phyloP scores from a whole-genome alignment of 30 jellyfish, hydroid and myxozoan species.

The Hydra vulgaris region DNA sequence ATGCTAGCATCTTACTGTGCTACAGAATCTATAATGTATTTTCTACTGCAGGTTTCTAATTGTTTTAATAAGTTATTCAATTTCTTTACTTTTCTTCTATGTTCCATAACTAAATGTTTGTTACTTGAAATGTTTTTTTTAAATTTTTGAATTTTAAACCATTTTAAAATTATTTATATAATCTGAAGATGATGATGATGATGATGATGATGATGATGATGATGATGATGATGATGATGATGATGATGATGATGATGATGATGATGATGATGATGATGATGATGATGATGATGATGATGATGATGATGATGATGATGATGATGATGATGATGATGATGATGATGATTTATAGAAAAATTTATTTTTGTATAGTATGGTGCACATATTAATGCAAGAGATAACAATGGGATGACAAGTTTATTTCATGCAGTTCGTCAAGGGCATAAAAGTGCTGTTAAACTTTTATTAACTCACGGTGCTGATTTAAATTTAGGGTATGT shows the following conservation, averaged over 20 bases:
- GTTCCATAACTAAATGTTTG: no score
- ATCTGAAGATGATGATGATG: background rate
- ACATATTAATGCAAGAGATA: slow-evolving; percentile 57
- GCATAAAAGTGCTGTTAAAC: slow-evolving; percentile 80
- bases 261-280: no score
- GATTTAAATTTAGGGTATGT: slow-evolving; percentile 76
- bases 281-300: no score
- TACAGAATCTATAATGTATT: slow-evolving; percentile 67
- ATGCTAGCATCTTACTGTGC: slow-evolving; percentile 94
- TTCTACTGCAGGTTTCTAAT: slow-evolving; percentile 60
- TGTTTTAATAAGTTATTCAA: background rate
- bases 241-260: no score
- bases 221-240: no score
- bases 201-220: no score
- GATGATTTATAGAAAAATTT: no score
- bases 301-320: no score
- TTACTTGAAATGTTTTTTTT: no score
- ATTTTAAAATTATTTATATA: background rate
- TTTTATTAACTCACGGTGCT: slow-evolving; percentile 68
- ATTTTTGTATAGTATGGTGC: slow-evolving; percentile 83
- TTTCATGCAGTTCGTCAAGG: slow-evolving; percentile 98
- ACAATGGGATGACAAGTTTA: slow-evolving; percentile 68
- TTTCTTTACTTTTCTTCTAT: no score
- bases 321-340: no score
- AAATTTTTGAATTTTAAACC: no score